A percentile compares a stretch with the other conserved stretches of the same genome.
Conservation (phyloP, 2,797 vertebrate species). For the Rhynchonycteris naso region DNA sequence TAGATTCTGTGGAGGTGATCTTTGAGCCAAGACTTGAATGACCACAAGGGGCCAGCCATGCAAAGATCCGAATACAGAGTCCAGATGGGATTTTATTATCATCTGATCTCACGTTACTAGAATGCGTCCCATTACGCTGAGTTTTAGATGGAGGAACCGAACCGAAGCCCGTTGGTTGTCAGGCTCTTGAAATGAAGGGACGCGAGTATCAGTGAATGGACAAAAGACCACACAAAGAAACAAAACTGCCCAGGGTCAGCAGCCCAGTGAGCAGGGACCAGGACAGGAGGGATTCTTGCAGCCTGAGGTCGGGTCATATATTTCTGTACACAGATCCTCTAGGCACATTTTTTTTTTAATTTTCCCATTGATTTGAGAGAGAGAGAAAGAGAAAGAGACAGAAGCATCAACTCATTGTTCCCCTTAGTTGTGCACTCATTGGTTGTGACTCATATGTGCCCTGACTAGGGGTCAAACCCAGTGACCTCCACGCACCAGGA, state of each 20-base stretch:
- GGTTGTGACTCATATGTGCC: too few relatives aligned
- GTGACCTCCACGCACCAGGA: too few relatives aligned
- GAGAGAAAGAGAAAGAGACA: too few relatives aligned
- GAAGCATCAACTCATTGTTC: too few relatives aligned
- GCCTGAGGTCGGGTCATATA: not conserved
- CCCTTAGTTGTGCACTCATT: too few relatives aligned
- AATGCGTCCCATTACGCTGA: not conserved
- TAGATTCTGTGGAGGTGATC: not conserved
- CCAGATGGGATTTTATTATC: not conserved
- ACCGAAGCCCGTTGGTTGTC: not conserved
- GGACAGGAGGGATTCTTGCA: not conserved
- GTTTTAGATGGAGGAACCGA: not conserved
- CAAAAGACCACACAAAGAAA: not conserved
- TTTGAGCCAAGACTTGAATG: not conserved
- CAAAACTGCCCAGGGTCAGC: not conserved
- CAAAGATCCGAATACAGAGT: not conserved
- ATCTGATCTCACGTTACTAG: too few relatives aligned
- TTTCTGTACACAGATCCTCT: not conserved
- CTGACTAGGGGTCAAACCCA: too few relatives aligned
- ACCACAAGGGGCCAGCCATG: not conserved
- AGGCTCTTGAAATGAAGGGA: not conserved
- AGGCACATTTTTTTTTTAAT: not conserved
- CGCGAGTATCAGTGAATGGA: fast-evolving
- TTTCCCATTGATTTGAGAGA: too few relatives aligned
- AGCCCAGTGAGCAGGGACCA: not conserved